These are phyloP conservation scores for Pammene fasciana DNA, from an alignment of 2,888 invertebrate species.

Conservation along the genomic window DNA sequence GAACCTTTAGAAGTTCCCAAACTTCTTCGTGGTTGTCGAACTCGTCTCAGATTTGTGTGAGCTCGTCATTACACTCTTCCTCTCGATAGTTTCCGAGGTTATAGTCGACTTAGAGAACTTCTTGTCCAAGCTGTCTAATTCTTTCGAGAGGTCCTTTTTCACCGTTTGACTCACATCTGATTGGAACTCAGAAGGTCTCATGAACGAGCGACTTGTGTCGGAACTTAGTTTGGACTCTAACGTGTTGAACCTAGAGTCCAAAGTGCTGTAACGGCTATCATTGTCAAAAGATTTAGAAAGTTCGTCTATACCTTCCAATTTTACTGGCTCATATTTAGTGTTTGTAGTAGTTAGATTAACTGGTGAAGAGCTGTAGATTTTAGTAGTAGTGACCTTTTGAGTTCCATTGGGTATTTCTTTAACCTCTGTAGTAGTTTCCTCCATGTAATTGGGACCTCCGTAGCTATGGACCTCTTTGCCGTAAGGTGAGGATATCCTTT, in stretches of 20 bases:
- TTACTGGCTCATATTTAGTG: constrained; percentile 77
- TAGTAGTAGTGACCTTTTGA: constrained; percentile 82
- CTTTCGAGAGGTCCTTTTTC: constrained; percentile 73
- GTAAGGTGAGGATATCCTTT: constrained; percentile 74
- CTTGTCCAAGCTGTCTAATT: constrained; percentile 85
- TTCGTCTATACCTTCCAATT: constrained; percentile 80
- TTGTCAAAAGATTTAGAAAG: constrained; percentile 80
- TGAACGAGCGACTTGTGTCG: constrained; percentile 78
- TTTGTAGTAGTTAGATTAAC: constrained; percentile 78
- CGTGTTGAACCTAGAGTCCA: constrained; percentile 76
- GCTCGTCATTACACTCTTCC: constrained; percentile 86
- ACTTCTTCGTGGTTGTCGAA: constrained; percentile 83
- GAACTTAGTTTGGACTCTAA: constrained; percentile 76
- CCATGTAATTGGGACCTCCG: constrained; percentile 76
- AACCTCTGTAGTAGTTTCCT: constrained; percentile 80
- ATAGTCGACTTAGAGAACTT: constrained; percentile 87
- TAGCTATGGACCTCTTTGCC: constrained; percentile 70
- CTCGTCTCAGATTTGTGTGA: constrained; percentile 84
- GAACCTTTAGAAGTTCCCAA: constrained; percentile 75
- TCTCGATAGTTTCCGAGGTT: constrained; percentile 87
- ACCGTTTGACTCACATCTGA: constrained; percentile 60
- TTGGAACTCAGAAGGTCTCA: constrained; percentile 80
- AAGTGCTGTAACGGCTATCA: constrained; percentile 76
- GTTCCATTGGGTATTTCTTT: constrained; percentile 82
- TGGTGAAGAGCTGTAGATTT: constrained; percentile 82